Percentiles rank a stretch among this genome's conserved stretches.
phyloP scores from a whole-genome alignment of 2,113 vertebrate genomes.

The Cephalopterus ornatus region DNA sequence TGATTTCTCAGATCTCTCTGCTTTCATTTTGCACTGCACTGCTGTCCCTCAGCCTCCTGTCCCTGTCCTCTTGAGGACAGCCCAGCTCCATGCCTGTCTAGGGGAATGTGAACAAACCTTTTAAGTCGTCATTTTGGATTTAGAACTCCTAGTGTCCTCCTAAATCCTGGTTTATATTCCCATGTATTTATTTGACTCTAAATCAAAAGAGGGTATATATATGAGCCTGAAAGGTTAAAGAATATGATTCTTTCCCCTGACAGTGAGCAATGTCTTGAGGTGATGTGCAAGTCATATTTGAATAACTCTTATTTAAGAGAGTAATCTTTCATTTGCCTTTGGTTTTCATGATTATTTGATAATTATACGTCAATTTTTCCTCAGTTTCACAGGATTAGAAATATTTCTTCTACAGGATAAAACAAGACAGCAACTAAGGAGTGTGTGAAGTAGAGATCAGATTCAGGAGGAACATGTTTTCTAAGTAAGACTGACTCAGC shows the following conservation, averaged over 20 bases:
- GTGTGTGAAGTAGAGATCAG: not conserved
- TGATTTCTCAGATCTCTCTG: not conserved
- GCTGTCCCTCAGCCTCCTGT: not conserved
- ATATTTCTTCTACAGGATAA: not conserved
- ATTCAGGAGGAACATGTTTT: not conserved
- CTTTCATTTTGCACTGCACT: not conserved
- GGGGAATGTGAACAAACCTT: not conserved
- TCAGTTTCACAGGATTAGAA: not conserved
- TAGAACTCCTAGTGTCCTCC: not conserved
- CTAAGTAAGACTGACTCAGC: not conserved
- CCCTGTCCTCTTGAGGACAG: not conserved
- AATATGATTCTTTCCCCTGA: not conserved
- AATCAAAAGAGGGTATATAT: not conserved
- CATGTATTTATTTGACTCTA: not conserved
- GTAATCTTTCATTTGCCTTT: not conserved
- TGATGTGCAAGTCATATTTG: not conserved
- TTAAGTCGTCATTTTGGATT: not conserved
- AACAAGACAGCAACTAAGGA: not conserved
- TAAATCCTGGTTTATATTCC: not conserved
- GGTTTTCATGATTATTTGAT: not conserved
- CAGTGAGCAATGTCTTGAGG: not conserved
- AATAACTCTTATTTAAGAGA: not conserved
- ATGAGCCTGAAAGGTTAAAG: not conserved
- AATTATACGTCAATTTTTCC: not conserved
- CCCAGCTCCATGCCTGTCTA: accelerated